phyloP scores from a whole-genome alignment of 2,888 invertebrate genomes.

The Philereme vetulata region DNA sequence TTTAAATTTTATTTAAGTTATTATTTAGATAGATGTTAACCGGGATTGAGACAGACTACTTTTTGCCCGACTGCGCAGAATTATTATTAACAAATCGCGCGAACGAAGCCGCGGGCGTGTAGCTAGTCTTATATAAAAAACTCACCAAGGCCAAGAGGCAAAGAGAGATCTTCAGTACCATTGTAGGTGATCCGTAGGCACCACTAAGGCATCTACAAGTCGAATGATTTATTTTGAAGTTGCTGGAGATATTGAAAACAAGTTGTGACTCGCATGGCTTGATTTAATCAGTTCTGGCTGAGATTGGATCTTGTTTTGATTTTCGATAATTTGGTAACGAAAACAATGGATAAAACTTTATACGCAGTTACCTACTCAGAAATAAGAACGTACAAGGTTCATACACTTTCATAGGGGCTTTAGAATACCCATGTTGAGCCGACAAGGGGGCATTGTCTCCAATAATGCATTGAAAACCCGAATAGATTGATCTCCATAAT shows the following conservation, averaged over 20 bases:
- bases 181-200: constrained; percentile 13
- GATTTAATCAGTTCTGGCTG: constrained; percentile 16
- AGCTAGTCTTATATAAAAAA: constrained; percentile 13
- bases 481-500: no score
- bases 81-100: constrained; percentile 2
- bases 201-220: not conserved
- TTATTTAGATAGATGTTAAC: no score
- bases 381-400: no score
- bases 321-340: not conserved
- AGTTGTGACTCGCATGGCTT: constrained; percentile 22
- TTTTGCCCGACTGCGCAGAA: no score
- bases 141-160: constrained; percentile 11
- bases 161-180: constrained; percentile 14
- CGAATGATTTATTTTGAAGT: constrained; percentile 8
- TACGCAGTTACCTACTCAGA: no score
- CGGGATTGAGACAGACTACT: no score
- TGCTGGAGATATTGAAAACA: not conserved
- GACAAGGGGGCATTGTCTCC: no score
- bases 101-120: no score
- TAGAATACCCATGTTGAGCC: no score
- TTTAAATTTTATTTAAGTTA: no score
- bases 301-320: constrained; percentile 22
- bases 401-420: no score
- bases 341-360: not conserved
- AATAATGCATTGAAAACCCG: no score